Percentiles rank a stretch among this genome's conserved stretches.
These are phyloP conservation scores for Phainopepla nitens DNA, from an alignment of 2,113 vertebrate species.

Conservation along the genomic window DNA sequence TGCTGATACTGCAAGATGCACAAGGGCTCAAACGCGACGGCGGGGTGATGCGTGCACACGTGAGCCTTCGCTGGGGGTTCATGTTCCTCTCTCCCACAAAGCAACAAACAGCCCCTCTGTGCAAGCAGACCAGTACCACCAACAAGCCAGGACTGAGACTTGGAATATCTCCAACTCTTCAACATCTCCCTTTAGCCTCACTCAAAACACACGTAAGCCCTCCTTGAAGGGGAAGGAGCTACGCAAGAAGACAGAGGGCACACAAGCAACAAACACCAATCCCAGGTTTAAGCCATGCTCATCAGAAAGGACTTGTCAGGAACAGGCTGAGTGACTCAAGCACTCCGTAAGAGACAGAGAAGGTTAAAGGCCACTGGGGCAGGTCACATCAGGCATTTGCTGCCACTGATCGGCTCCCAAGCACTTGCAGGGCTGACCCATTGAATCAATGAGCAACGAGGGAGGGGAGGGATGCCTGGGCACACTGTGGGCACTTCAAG, in stretches of 20 bases:
- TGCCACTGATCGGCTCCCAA: neutral
- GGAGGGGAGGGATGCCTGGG: neutral
- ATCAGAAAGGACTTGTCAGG: neutral
- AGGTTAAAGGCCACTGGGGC: neutral
- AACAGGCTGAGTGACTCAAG: neutral
- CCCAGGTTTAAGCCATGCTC: neutral
- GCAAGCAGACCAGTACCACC: neutral
- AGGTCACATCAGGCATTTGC: neutral
- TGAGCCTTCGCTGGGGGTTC: neutral
- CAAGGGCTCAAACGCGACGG: rapidly evolving
- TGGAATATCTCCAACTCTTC: neutral
- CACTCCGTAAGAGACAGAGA: neutral
- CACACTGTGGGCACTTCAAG: neutral
- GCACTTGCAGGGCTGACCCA: neutral
- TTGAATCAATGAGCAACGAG: rapidly evolving
- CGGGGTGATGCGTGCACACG: neutral
- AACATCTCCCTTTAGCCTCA: neutral
- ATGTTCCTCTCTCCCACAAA: neutral
- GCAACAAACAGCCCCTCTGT: neutral
- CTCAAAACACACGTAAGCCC: neutral
- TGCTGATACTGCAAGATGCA: neutral
- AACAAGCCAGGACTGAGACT: neutral
- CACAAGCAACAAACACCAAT: neutral
- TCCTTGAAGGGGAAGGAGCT: neutral
- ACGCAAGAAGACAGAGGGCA: neutral